Evolutionary conservation across 2,797 vertebrate species (phyloP), one percentile per base, ranked within the genome.

Genomic region (Gephyroberyx darwinii): DNA sequence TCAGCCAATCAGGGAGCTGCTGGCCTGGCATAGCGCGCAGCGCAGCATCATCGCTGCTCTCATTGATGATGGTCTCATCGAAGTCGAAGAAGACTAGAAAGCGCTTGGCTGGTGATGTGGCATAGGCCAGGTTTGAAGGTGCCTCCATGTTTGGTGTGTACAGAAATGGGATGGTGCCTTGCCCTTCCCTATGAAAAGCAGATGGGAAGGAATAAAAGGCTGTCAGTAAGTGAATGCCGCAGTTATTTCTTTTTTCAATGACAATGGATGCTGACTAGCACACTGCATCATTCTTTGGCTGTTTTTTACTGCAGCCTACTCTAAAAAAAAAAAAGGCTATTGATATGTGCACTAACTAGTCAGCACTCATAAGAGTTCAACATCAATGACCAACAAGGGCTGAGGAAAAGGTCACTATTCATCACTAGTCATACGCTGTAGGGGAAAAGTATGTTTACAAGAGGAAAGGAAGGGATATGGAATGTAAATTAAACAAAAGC

Each of bases 31-130:
- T 92, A 0, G 91, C 89, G 0, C 93, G 90, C 56, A 93, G 26
- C 52, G 97, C 88, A 0, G 95, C 95, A 0, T 98, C 94, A 0
- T 99, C 97, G 1, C 96, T 98, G 93, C 91, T 98, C 85, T 96
- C 95, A 0, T 94, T 91, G 83, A 98, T 90, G 60, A 99, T 94
- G 33, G 97, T 99, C 91, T 98, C 97, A 0, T 98, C 97, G 0
- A 99, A 99, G 87, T 99, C 97, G 0, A 99, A 98, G 63, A 94
- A 14, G 64, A 96, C 84, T 58, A 99, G 89, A 65, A 96, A 97
- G 81, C 93, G 94, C 20, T 59, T 73, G 0, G 86, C 71, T 41
- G 69, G 65, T 2, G 64, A 19, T 2, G 58, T 47, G 0, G 58
- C 52, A 0, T 6, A 48, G 30, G 37, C 17, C 17, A 19, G 19